Base-by-base conservation (phyloP, 2,888 invertebrate genomes). In the Rhogogaster chlorosoma region DNA sequence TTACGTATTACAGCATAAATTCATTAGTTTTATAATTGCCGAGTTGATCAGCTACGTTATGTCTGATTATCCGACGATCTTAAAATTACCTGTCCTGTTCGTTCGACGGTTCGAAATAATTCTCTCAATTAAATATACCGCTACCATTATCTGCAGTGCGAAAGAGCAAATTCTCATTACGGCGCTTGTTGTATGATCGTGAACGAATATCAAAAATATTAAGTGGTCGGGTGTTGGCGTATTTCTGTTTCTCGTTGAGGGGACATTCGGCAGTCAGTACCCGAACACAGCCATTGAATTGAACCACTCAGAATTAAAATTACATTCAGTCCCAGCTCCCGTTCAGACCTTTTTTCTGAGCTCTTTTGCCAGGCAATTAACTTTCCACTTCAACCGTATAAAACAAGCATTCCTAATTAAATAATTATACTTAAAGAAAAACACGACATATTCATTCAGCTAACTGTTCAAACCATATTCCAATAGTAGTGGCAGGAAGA, bases 11-110 rank as follows among this genome's bases (percentile, higher is more conserved):
- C 71, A 73, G 12, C 26, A 73, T 73, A 73, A 70, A 67, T 42
- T 73, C 42, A 26, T 73, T 42, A 73, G n/a, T 42, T 73, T 73
- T 42, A 38, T n/a, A 70, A 42, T 73, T 42, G 9, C 22, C 71
- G 38, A 67, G 71, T 70, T 36, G 15, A 73, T 42, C 71, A 12
- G 42, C 22, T 12, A 22, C n/a, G 22, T 22, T 22, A 7, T 42
- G 38, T 26, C 71, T 22, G 42, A 73, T 42, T 38, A 42, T 73
- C 10, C 38, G 38, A 38, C n/a, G 22, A 73, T 42, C 42, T 42
- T 38, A 22, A 42, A 9, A 22, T 42, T 36, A 73, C 38, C 18
- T 73, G 9, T 42, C 38, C 18, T 42, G n/a, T 42, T 73, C 22
- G 26, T 73, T 42, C 10, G n/a, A 73, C n/a, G 38, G 42, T 22